Evolutionary conservation across 2,797 vertebrate genomes (phyloP).

Genomic region (Urosaurus nigricauda): DNA sequence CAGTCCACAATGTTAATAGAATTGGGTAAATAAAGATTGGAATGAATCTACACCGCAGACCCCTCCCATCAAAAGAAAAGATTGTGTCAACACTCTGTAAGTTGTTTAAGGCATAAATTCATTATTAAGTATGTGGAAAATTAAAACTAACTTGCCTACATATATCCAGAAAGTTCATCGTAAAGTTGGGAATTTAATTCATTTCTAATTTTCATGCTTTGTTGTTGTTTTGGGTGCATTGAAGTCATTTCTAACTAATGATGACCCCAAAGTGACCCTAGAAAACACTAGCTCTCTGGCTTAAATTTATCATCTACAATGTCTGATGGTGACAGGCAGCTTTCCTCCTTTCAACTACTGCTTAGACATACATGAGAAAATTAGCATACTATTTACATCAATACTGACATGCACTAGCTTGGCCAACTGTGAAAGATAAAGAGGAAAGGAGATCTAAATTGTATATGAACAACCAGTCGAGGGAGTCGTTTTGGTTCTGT

Average conservation of each 20-base stretch:
- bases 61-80: not conserved
- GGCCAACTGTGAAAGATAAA: not conserved
- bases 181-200: not conserved
- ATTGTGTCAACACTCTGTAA: no score
- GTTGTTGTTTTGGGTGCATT: no score
- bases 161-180: not conserved
- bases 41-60: not conserved
- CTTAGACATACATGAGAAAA: not conserved
- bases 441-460: not conserved
- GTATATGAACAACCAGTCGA: not conserved
- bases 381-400: not conserved
- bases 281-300: not conserved
- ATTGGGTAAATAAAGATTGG: not conserved
- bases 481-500: conserved; percentile 5
- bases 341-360: not conserved
- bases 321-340: not conserved
- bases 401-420: not conserved
- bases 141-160: not conserved
- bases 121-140: not conserved
- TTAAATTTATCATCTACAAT: not conserved
- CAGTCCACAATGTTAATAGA: not conserved
- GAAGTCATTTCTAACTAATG: no score
- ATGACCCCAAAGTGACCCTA: not conserved
- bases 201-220: not conserved
- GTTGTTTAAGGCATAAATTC: not conserved